A percentile compares a stretch with the other conserved stretches of the same genome.
phyloP scores from a whole-genome alignment of 2,888 invertebrate genomes.

The Xiphydria camelus region DNA sequence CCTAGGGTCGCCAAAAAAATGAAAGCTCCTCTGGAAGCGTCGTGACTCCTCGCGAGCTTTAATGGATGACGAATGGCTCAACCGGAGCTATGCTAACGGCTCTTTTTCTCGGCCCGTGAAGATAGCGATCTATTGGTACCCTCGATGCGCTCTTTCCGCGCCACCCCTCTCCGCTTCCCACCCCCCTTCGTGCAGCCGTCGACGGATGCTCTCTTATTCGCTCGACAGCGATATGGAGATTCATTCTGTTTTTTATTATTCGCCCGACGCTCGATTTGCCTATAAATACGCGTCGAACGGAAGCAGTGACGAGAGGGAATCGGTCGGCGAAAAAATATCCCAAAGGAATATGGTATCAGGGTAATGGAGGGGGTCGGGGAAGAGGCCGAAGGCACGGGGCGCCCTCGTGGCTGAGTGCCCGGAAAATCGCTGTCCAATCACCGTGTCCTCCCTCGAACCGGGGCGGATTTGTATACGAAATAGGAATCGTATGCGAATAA shows the following conservation, averaged over 20 bases:
- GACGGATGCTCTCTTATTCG: conserved; percentile 5
- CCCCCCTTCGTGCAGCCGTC: conserved; percentile 3
- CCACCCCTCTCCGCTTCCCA: conserved; percentile 11
- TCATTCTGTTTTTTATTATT: conserved; percentile 10
- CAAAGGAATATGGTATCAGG: not conserved
- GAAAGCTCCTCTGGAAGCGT: too few species aligned
- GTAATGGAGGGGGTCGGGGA: not conserved
- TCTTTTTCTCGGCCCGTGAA: conserved; percentile 10
- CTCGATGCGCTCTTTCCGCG: conserved; percentile 8
- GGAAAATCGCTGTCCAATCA: conserved; percentile 16
- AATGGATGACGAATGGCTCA: conserved; percentile 18
- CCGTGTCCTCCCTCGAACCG: conserved; percentile 6
- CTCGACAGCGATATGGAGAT: conserved; percentile 13
- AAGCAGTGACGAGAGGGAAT: conserved; percentile 19
- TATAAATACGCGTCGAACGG: conserved; percentile 29
- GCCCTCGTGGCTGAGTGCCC: conserved; percentile 12
- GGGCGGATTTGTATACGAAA: not conserved
- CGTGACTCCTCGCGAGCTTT: conserved; percentile 8
- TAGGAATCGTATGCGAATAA: too few species aligned
- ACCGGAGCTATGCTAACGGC: conserved; percentile 8
- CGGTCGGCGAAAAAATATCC: not conserved
- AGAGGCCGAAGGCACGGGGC: not conserved
- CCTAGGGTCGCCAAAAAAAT: too few species aligned
- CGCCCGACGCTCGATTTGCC: conserved; percentile 24
- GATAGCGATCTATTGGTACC: conserved; percentile 17